phyloP scores from a whole-genome alignment of 2,888 invertebrate species.

The Epirrhoe alternata region DNA sequence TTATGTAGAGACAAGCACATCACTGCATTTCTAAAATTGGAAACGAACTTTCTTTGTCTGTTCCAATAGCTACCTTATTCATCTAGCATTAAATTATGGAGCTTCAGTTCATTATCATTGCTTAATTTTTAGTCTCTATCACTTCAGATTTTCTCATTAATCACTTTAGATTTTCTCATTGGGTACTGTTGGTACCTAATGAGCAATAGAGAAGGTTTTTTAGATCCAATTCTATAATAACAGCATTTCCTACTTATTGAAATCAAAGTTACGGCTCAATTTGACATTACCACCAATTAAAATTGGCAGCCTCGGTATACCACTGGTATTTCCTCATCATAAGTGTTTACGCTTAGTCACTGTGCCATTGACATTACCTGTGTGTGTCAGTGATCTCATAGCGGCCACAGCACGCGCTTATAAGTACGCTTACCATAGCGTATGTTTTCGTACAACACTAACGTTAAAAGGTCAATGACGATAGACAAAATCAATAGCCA shows the following conservation, averaged over 20 bases:
- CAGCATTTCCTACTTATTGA: not conserved
- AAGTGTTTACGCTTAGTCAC: constrained; percentile 52
- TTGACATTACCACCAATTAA: not conserved
- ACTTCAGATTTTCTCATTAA: not conserved
- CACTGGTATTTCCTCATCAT: constrained; percentile 48
- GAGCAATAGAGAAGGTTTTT: not conserved
- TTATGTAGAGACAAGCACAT: no score
- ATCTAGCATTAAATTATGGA: not conserved
- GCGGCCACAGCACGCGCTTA: constrained; percentile 8
- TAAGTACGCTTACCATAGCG: not conserved
- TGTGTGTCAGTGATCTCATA: constrained; percentile 51
- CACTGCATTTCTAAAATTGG: no score
- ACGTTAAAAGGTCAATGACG: not conserved
- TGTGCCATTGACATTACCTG: constrained; percentile 49
- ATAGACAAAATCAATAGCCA: not conserved
- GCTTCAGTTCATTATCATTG: not conserved
- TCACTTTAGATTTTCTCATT: not conserved
- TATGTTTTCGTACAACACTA: not conserved
- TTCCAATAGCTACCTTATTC: not conserved
- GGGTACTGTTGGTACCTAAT: no score
- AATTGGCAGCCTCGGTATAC: not conserved
- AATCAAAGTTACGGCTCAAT: not conserved
- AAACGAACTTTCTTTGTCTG: no score
- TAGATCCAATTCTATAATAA: no score
- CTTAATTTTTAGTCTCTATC: not conserved